These are phyloP conservation scores for Romanogobio albipinnatus DNA, from an alignment of 2,113 vertebrate genomes.

Conservation along the genomic window DNA sequence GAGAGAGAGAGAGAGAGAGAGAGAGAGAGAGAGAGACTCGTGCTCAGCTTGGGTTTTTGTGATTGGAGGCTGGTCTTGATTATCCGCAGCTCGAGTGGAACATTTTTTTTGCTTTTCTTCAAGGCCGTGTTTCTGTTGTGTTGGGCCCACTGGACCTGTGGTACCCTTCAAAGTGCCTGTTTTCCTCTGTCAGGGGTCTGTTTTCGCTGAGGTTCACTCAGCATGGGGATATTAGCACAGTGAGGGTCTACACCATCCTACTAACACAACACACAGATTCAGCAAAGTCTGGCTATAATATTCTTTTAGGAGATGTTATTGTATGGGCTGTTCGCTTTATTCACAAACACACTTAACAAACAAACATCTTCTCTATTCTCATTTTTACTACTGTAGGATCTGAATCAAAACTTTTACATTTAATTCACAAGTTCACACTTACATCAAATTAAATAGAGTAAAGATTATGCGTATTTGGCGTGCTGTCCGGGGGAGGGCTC, in stretches of 20 bases:
- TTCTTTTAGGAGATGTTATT: not conserved
- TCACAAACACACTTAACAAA: constrained; percentile 11
- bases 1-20: constrained; percentile 67
- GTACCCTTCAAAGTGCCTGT: constrained; percentile 50
- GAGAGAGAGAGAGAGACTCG: constrained; percentile 64
- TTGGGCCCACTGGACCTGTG: constrained; percentile 43
- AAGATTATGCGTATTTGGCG: no score
- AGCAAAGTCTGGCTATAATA: constrained; percentile 7
- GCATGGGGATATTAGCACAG: constrained; percentile 33
- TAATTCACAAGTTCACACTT: no score
- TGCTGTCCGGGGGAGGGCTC: no score
- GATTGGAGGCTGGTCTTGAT: constrained; percentile 79
- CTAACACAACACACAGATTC: constrained; percentile 1
- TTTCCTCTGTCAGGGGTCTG: constrained; percentile 52
- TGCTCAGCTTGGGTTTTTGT: constrained; percentile 76
- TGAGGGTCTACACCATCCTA: not conserved
- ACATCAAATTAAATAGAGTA: no score
- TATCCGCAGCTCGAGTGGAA: constrained; percentile 61
- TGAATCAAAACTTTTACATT: not conserved
- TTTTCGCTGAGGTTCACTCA: constrained; percentile 39
- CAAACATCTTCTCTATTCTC: not conserved
- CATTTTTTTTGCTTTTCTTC: constrained; percentile 67
- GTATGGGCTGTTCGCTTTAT: not conserved
- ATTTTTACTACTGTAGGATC: not conserved
- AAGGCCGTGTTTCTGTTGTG: constrained; percentile 69